Conservation (phyloP, 1,140 invertebrate species). For the Ostrea denselamellosa region DNA sequence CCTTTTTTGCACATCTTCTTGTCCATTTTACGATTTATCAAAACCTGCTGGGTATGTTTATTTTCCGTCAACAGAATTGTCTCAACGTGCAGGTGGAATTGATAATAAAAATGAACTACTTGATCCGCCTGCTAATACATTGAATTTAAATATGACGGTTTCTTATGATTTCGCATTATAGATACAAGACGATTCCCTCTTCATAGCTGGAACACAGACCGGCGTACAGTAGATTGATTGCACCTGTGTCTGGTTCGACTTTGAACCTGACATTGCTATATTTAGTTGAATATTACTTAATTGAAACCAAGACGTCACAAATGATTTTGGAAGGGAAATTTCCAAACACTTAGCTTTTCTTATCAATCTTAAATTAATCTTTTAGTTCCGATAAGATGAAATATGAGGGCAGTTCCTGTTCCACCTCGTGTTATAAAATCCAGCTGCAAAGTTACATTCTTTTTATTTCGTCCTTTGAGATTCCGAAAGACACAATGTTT, state of each 20-base stretch:
- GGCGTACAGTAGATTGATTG: too few species aligned
- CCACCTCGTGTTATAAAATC: not conserved
- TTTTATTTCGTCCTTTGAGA: not conserved
- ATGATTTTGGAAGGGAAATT: slow-evolving; percentile 21
- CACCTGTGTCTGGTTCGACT: not conserved
- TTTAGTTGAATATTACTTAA: not conserved
- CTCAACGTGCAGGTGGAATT: too few species aligned
- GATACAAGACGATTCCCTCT: too few species aligned
- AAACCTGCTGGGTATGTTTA: too few species aligned
- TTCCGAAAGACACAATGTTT: not conserved
- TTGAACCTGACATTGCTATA: not conserved
- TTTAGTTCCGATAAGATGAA: slow-evolving; percentile 3
- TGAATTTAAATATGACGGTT: too few species aligned
- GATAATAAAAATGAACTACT: too few species aligned
- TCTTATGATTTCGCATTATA: too few species aligned
- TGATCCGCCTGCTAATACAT: too few species aligned
- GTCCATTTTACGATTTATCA: too few species aligned
- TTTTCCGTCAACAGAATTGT: too few species aligned
- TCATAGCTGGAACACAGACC: too few species aligned
- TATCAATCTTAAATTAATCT: slow-evolving; percentile 19
- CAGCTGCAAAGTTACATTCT: not conserved
- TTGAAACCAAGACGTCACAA: not conserved
- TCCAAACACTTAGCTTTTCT: slow-evolving; percentile 8
- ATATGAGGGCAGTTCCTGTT: slow-evolving; percentile 3
- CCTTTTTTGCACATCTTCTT: too few species aligned